phyloP scores from a whole-genome alignment of 92 coral and sea anemone genomes.

The Blastomussa wellsi region DNA sequence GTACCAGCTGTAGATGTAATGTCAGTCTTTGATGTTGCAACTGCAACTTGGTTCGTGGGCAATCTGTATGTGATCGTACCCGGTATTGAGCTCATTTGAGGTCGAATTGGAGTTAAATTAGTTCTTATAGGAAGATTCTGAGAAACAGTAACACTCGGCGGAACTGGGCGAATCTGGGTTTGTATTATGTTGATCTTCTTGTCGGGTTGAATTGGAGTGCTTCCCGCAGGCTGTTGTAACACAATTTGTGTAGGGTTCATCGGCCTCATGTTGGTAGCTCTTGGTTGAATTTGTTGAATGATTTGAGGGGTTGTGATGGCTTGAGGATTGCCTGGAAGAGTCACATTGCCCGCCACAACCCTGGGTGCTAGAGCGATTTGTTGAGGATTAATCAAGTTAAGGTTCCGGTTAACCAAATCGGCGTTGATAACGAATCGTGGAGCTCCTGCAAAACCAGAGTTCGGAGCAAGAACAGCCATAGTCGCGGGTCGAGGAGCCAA shows the following conservation, averaged over 20 bases:
- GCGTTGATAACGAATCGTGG: conserved; percentile 83
- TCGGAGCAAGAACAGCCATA: conserved; percentile 84
- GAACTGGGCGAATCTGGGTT: conserved; percentile 44
- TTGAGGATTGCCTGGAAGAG: conserved; percentile 80
- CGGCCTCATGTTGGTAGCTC: conserved; percentile 57
- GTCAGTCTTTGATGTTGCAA: conserved; percentile 35
- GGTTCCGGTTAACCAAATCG: conserved; percentile 74
- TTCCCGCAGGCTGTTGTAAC: conserved; percentile 59
- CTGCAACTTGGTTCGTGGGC: conserved; percentile 30
- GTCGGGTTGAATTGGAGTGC: conserved; percentile 54
- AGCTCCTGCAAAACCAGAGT: conserved; percentile 65
- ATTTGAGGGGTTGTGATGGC: conserved; percentile 74
- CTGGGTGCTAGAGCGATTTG: conserved; percentile 90
- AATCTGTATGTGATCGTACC: conserved; percentile 41
- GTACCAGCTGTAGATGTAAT: conserved; percentile 34
- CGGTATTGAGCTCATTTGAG: conserved; percentile 37
- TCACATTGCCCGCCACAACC: conserved; percentile 74
- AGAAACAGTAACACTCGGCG: conserved; percentile 37
- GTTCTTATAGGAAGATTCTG: conserved; percentile 48
- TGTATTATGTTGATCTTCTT: conserved; percentile 44
- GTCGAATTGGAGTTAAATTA: conserved; percentile 43
- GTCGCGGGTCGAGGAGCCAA: conserved; percentile 94
- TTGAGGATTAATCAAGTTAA: conserved; percentile 79
- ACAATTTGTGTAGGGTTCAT: conserved; percentile 50
- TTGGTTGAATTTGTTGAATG: conserved; percentile 78